Evolutionary conservation across 37 sponge, comb jelly and placozoan species (phyloP).

Genomic region (Oopsacas minuta): DNA sequence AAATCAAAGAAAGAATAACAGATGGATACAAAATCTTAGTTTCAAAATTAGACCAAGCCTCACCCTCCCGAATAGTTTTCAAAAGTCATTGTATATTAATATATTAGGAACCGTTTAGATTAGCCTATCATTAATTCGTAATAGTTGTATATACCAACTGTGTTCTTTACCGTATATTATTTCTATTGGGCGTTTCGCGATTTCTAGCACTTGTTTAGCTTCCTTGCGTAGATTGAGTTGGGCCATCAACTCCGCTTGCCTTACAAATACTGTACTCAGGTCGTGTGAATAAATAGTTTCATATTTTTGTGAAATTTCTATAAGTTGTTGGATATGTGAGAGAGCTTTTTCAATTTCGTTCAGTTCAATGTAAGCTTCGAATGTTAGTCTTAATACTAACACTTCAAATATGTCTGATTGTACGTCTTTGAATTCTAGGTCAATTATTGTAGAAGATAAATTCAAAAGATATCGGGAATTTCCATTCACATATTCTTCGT

Average conservation of each 20-base stretch:
- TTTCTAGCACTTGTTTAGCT: not conserved
- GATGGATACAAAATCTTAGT: too few relatives aligned
- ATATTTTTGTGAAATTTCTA: not conserved
- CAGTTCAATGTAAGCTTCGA: not conserved
- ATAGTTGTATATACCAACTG: conserved; percentile 3
- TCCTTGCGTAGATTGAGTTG: not conserved
- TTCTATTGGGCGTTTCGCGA: not conserved
- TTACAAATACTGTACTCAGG: not conserved
- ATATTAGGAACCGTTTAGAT: not conserved
- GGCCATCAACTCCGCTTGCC: not conserved
- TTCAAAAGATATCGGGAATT: not conserved
- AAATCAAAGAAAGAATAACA: not conserved
- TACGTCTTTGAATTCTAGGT: not conserved
- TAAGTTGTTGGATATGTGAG: not conserved
- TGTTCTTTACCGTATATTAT: not conserved
- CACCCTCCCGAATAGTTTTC: too few relatives aligned
- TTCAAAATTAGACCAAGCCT: too few relatives aligned
- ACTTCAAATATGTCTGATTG: not conserved
- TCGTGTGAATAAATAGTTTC: not conserved
- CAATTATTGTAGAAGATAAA: not conserved
- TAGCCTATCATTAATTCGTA: not conserved
- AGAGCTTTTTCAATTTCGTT: not conserved
- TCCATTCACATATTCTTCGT: not conserved
- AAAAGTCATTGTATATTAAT: not conserved
- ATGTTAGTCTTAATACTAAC: not conserved